Percentiles rank a stretch among this genome's conserved stretches.
Evolutionary conservation across 2,888 invertebrate species (phyloP).

Genomic region (Agrilus cyanescens): DNA sequence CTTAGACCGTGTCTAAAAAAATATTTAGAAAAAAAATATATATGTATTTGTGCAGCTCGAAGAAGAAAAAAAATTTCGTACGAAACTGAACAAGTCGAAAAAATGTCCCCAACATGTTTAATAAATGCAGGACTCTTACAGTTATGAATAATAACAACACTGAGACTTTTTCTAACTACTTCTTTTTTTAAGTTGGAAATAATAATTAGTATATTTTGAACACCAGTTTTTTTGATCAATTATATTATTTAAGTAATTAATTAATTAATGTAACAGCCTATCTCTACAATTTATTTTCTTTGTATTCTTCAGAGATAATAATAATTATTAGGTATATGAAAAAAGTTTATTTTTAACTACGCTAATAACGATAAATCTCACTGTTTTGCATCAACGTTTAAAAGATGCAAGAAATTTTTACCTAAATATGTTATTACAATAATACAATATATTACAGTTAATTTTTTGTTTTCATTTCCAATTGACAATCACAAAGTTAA

Average conservation of each 20-base stretch:
- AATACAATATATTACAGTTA: conserved; percentile 19
- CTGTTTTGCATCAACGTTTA: conserved; percentile 39
- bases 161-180: too few species aligned
- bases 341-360: conserved; percentile 34
- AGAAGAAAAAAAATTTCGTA: too few species aligned
- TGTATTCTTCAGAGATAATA: conserved; percentile 25
- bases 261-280: conserved; percentile 11
- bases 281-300: conserved; percentile 21
- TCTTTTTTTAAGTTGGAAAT: too few species aligned
- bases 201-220: conserved; percentile 9
- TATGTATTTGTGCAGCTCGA: too few species aligned
- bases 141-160: too few species aligned
- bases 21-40: too few species aligned
- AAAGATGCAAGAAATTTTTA: conserved; percentile 32
- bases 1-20: too few species aligned
- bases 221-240: conserved; percentile 10
- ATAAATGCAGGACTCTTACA: too few species aligned
- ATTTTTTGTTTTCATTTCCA: conserved; percentile 25
- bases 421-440: conserved; percentile 12
- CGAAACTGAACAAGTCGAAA: too few species aligned
- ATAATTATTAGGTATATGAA: conserved; percentile 29
- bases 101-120: too few species aligned
- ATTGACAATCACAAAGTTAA: conserved; percentile 25
- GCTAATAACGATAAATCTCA: conserved; percentile 39
- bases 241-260: conserved; percentile 4